Evolutionary conservation across 2,113 vertebrate genomes (phyloP).

Genomic region (Zosterops lateralis): DNA sequence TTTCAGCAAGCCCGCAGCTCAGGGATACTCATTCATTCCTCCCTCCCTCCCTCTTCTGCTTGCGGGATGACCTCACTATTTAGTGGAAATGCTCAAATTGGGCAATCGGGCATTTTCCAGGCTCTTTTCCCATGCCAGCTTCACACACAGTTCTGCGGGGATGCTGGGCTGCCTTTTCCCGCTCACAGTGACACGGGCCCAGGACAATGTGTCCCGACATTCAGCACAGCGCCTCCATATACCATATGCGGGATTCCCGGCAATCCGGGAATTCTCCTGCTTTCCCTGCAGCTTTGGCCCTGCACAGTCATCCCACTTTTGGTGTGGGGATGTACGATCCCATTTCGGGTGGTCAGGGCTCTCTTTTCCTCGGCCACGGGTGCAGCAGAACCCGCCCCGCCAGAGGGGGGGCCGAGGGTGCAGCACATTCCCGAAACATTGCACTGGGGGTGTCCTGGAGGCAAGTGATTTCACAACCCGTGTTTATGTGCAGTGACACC

Average conservation of each 20-base stretch:
- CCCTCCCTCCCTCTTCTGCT: not conserved
- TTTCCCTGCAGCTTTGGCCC: not conserved
- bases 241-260: not conserved
- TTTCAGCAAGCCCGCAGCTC: accelerated
- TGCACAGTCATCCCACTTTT: not conserved
- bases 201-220: accelerated
- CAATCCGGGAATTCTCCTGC: not conserved
- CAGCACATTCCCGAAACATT: not conserved
- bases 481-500: not conserved
- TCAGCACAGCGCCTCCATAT: not conserved
- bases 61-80: accelerated
- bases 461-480: not conserved
- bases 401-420: accelerated
- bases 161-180: not conserved
- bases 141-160: accelerated
- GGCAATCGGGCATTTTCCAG: not conserved
- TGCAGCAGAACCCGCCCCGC: not conserved
- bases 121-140: not conserved
- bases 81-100: not conserved
- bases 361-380: not conserved
- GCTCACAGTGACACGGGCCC: accelerated
- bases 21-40: not conserved
- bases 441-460: accelerated
- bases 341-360: not conserved
- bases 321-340: accelerated